Evolutionary conservation across 2,888 invertebrate species (phyloP), one percentile per base, ranked within the genome.

Genomic region (Tenthredo notha): DNA sequence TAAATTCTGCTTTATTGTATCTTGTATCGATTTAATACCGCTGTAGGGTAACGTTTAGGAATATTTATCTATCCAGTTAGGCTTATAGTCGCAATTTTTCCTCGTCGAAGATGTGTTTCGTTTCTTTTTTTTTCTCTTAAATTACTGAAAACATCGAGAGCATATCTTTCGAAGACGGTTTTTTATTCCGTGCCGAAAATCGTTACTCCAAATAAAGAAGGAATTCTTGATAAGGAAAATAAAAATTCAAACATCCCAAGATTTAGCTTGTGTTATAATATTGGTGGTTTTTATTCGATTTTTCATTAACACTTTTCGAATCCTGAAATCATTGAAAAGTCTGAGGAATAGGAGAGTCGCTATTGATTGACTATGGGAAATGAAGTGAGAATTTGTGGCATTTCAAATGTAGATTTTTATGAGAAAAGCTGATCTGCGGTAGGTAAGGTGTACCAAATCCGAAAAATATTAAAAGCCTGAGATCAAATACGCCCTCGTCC

Each of bases 11-110:
- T 75, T 84, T 84, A 84, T 77, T 84, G 43, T 84, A 77, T 33
- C 75, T 61, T 25, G 75, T 84, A 84, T 84, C 84, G 84, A 84
- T 84, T 77, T 54, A 54, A 77, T 77, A 77, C 50, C 75, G 33
- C 61, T 29, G 54, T 58, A 84, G 61, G 54, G 9, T 10, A 84
- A 37, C 33, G 47, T 84, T 84, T 61, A 37, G 61, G 74, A 37
- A 54, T 40, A 84, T 77, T 77, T 21, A 67, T 21, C 75, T 37
- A 37, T 67, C 47, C 21, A 21, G 84, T 50, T 43, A 25, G 77
- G 29, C 33, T 65, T 65, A 15, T 40, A 72, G 84, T 50, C 33
- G 70, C 43, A 50, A 40, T 72, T 70, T 33, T 7, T 33, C 54
- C 18, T 40, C 75, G 12, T 75, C 37, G 25, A 43, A 43, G 43